Percentiles rank a stretch among this genome's conserved stretches.
Conservation (phyloP, 2,888 invertebrate genomes). For the Phragmatobia fuliginosa region DNA sequence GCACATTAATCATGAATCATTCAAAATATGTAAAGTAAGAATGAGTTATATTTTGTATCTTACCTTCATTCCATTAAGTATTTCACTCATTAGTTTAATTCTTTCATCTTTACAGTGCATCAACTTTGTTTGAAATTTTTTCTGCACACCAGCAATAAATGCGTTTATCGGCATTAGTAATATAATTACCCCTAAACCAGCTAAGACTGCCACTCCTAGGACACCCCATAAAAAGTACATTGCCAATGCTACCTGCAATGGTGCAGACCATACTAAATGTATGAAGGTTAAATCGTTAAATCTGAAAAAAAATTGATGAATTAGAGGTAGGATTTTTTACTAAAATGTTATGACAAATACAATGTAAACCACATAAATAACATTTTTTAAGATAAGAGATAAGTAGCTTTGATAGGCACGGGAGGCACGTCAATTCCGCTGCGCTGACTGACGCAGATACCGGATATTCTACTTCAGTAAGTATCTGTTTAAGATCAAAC, state of each 20-base stretch:
- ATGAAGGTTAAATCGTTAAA: slow-evolving; percentile 92
- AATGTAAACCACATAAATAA: no score
- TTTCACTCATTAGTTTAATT: slow-evolving; percentile 95
- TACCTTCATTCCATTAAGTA: slow-evolving; percentile 94
- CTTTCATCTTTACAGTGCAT: slow-evolving; percentile 95
- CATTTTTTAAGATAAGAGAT: no score
- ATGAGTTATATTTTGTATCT: not conserved
- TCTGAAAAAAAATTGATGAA: slow-evolving; percentile 49
- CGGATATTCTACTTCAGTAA: no score
- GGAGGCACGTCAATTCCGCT: no score
- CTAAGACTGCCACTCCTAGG: slow-evolving; percentile 92
- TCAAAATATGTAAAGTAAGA: not conserved
- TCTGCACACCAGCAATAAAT: slow-evolving; percentile 90
- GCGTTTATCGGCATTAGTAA: slow-evolving; percentile 94
- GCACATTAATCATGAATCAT: not conserved
- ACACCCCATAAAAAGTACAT: slow-evolving; percentile 92
- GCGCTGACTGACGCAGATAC: no score
- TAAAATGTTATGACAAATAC: no score
- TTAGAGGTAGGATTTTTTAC: not conserved
- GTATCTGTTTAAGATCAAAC: no score
- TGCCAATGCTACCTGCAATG: slow-evolving; percentile 92
- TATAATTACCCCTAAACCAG: slow-evolving; percentile 95
- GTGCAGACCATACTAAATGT: slow-evolving; percentile 94
- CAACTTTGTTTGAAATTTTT: slow-evolving; percentile 90
- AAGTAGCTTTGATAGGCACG: no score